These are phyloP conservation scores for Hippoglossus hippoglossus DNA, from an alignment of 2,797 vertebrate genomes.

Conservation along the genomic window DNA sequence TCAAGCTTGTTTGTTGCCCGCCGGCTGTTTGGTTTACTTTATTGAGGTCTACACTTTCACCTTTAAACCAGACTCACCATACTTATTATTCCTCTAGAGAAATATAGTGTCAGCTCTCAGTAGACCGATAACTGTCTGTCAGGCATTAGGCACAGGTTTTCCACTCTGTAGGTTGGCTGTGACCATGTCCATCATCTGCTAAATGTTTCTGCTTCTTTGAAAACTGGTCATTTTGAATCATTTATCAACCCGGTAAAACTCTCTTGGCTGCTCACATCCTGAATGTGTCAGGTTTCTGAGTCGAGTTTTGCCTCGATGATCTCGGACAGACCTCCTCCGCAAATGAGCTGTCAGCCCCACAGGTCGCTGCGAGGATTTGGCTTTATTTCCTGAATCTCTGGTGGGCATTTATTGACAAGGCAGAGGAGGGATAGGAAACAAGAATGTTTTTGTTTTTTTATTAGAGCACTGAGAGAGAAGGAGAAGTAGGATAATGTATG, in stretches of 20 bases:
- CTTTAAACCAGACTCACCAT: constrained; percentile 33
- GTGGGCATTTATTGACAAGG: constrained; percentile 51
- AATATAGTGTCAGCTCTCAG: constrained; percentile 18
- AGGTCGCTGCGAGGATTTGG: constrained; percentile 29
- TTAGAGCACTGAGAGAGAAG: constrained; percentile 34
- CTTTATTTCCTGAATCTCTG: constrained; percentile 33
- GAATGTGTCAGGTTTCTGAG: constrained; percentile 9
- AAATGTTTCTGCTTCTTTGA: not conserved
- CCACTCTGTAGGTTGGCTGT: not conserved
- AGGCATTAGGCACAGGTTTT: not conserved
- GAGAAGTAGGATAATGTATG: constrained; percentile 68
- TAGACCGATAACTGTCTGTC: constrained; percentile 22
- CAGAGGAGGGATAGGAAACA: constrained; percentile 42
- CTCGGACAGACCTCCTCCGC: constrained; percentile 16
- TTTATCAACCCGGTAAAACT: constrained; percentile 21
- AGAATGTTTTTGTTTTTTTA: constrained; percentile 28
- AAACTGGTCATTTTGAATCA: constrained; percentile 12
- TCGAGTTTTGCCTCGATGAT: constrained; percentile 35
- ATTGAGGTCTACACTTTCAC: constrained; percentile 26
- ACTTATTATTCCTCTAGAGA: constrained; percentile 38
- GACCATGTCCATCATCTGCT: too few species aligned
- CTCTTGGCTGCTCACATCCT: not conserved
- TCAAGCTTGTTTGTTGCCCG: constrained; percentile 38
- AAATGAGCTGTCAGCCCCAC: constrained; percentile 31
- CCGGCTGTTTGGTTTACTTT: constrained; percentile 39